Conservation (phyloP, 2,113 vertebrate genomes). For the Oreochromis niloticus region DNA sequence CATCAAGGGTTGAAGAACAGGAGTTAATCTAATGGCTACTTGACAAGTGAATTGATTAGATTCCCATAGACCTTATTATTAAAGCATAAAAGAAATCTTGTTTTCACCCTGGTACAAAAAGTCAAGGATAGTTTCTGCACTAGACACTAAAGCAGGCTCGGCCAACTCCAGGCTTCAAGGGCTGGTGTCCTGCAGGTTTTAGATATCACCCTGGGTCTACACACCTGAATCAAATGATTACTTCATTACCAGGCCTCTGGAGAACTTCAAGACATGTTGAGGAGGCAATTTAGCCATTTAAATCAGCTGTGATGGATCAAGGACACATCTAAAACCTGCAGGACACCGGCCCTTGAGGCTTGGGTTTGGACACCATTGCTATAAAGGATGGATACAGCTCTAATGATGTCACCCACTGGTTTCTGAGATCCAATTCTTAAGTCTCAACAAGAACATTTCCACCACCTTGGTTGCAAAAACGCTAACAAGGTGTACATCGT, state of each 20-base stretch:
- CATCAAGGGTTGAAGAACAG: background rate
- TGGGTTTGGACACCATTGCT: background rate
- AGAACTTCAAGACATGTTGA: background rate
- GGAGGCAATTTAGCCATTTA: rapidly evolving
- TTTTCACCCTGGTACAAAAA: background rate
- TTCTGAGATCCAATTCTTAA: background rate
- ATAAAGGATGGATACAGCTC: background rate
- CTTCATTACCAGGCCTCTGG: background rate
- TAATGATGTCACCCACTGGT: background rate
- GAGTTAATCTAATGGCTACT: background rate
- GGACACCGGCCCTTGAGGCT: background rate
- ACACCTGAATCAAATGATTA: background rate
- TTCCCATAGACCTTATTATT: background rate
- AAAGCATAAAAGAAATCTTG: background rate
- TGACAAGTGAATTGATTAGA: background rate
- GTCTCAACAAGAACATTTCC: background rate
- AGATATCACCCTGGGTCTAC: background rate
- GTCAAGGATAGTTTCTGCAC: background rate
- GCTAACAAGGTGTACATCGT: background rate
- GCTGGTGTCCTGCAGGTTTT: background rate
- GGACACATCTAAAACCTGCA: background rate
- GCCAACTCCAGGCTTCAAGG: background rate
- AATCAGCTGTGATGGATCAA: background rate
- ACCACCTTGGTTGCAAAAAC: background rate
- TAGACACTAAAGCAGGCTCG: background rate